Evolutionary conservation across 2,113 vertebrate species (phyloP).

Genomic region (Hemicordylus capensis): DNA sequence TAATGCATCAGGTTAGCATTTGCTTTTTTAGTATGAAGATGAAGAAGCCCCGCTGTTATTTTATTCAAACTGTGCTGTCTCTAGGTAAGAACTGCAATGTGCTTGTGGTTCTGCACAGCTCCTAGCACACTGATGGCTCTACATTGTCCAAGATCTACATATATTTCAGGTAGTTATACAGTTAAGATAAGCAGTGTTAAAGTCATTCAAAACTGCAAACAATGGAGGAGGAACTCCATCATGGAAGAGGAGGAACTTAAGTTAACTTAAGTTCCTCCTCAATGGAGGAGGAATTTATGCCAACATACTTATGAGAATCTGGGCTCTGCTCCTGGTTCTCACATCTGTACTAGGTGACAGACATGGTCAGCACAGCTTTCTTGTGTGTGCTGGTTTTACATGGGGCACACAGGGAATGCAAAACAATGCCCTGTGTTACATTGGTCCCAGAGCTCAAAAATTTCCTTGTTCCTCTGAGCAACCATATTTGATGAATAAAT

Average conservation of each 20-base stretch:
- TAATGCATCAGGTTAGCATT: background rate
- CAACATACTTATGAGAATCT: background rate
- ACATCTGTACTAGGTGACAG: background rate
- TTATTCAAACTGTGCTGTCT: background rate
- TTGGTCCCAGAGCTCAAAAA: constrained; percentile 21
- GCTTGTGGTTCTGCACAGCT: background rate
- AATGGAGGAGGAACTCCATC: too few relatives aligned
- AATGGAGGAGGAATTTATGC: constrained; percentile 24
- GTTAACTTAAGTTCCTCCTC: too few relatives aligned
- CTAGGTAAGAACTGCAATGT: background rate
- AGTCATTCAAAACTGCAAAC: background rate
- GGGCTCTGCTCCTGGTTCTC: background rate
- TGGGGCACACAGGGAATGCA: background rate
- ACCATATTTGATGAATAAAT: too few relatives aligned
- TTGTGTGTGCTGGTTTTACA: background rate
- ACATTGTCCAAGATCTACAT: constrained; percentile 20
- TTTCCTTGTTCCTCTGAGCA: constrained; percentile 50
- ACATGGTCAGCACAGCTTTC: background rate
- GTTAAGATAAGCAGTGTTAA: background rate
- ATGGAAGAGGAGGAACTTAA: too few relatives aligned
- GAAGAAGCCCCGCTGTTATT: background rate
- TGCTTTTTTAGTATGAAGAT: background rate
- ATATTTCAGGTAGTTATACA: too few relatives aligned
- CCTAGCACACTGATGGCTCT: background rate
- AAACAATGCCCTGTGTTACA: background rate